Percentiles rank a stretch among this genome's conserved stretches.
These are phyloP conservation scores for Caenorhabditis sp. DNA, from an alignment of 2,888 invertebrate species.

Conservation along the genomic window DNA sequence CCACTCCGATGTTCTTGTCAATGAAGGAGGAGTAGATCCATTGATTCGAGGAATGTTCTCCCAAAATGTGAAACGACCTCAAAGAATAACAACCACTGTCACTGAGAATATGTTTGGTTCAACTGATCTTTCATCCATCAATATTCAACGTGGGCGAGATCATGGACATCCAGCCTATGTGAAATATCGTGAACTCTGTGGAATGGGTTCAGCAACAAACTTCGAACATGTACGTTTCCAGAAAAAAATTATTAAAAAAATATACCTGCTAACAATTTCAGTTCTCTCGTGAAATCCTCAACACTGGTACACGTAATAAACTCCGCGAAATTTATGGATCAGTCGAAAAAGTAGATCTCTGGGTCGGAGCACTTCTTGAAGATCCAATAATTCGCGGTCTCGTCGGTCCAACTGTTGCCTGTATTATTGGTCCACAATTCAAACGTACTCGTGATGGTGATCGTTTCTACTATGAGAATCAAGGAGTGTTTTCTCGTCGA, in stretches of 20 bases:
- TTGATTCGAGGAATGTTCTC: constrained; percentile 75
- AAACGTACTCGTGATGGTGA: constrained; percentile 74
- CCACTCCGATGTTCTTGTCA: constrained; percentile 74
- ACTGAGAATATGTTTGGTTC: constrained; percentile 83
- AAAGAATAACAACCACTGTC: constrained; percentile 88
- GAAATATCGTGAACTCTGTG: constrained; percentile 85
- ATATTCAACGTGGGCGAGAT: constrained; percentile 90
- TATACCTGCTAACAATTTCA: constrained; percentile 16
- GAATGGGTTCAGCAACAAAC: constrained; percentile 78
- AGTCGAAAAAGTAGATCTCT: constrained; percentile 72
- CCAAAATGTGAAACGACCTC: constrained; percentile 71
- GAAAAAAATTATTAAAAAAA: background rate
- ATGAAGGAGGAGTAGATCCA: constrained; percentile 89
- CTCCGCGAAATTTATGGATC: constrained; percentile 60
- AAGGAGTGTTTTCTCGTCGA: constrained; percentile 68
- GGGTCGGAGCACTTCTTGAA: constrained; percentile 74
- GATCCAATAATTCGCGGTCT: constrained; percentile 73
- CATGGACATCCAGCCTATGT: constrained; percentile 87
- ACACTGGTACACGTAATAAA: constrained; percentile 56
- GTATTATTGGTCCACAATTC: constrained; percentile 74
- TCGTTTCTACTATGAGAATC: constrained; percentile 74
- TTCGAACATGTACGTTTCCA: constrained; percentile 79
- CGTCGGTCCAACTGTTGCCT: constrained; percentile 74
- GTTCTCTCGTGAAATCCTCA: constrained; percentile 64
- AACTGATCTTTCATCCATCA: constrained; percentile 88